These are phyloP conservation scores for Aphrophora alni DNA, from an alignment of 2,888 invertebrate species.

Conservation along the genomic window DNA sequence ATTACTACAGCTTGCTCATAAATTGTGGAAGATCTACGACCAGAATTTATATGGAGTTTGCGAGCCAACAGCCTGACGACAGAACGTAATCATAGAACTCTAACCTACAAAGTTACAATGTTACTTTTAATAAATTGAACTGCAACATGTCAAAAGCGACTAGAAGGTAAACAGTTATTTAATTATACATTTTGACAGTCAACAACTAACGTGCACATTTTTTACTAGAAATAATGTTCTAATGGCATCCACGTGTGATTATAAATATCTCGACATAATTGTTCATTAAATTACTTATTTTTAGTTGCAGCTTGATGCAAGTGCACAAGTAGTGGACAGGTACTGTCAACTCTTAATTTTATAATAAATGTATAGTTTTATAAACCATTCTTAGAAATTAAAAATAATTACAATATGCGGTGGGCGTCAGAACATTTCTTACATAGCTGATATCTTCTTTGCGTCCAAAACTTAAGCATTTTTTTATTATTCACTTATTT, in stretches of 20 bases:
- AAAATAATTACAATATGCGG: no score
- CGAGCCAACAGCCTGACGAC: neutral
- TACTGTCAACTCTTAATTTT: no score
- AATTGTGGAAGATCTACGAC: neutral
- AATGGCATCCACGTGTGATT: neutral
- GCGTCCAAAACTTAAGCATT: no score
- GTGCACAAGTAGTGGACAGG: no score
- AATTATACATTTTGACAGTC: neutral
- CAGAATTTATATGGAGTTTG: neutral
- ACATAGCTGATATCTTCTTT: no score
- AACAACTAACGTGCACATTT: neutral
- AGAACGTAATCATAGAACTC: neutral
- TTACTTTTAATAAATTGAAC: slow-evolving; percentile 2
- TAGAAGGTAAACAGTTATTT: neutral
- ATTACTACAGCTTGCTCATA: neutral
- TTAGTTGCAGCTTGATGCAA: neutral
- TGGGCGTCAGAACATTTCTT: no score
- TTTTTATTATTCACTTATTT: no score
- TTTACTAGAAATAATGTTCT: neutral
- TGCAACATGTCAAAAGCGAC: neutral
- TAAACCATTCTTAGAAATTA: no score
- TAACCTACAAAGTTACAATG: slow-evolving; percentile 1
- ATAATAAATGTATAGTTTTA: no score
- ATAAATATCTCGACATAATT: neutral
- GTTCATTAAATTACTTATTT: neutral